Conservation (phyloP, 2,797 vertebrate genomes). For the Sandelia bainsii region DNA sequence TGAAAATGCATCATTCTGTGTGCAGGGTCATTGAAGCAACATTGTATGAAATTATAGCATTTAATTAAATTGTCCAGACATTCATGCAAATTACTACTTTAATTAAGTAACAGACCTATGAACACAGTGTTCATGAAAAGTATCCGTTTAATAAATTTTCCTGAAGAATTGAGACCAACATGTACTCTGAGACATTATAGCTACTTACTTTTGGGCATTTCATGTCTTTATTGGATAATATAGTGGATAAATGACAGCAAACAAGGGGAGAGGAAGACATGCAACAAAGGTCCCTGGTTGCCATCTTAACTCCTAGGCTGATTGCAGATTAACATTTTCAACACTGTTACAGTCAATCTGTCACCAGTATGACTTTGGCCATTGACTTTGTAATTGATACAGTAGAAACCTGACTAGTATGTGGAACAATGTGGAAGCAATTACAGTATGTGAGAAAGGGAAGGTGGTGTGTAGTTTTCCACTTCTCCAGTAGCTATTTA, state of each 20-base stretch:
- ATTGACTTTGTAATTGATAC: slow-evolving; percentile 13
- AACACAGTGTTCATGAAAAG: slow-evolving; percentile 9
- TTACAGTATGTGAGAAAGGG: not conserved
- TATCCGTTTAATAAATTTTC: not conserved
- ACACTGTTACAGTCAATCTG: slow-evolving; percentile 1
- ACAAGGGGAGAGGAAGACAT: too few relatives aligned
- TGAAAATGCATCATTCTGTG: slow-evolving; percentile 33
- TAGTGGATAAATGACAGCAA: too few relatives aligned
- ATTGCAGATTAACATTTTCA: not conserved
- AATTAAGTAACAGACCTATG: not conserved
- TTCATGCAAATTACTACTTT: slow-evolving; percentile 55
- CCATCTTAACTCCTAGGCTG: too few relatives aligned
- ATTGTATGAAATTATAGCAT: slow-evolving; percentile 53
- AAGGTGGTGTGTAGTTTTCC: not conserved
- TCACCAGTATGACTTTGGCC: slow-evolving; percentile 8
- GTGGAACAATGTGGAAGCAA: not conserved
- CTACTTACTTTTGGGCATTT: too few relatives aligned
- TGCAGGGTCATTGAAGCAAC: slow-evolving; percentile 55
- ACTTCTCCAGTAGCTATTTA: slow-evolving; percentile 7
- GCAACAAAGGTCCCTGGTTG: too few relatives aligned
- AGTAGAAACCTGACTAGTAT: not conserved
- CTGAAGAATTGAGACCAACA: not conserved
- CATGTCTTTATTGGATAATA: too few relatives aligned
- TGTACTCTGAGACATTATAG: too few relatives aligned
- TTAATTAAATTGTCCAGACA: slow-evolving; percentile 63